Percentiles rank a stretch among this genome's conserved stretches.
Evolutionary conservation across 1,140 invertebrate species (phyloP).

Genomic region (Drosophila rhopaloa): DNA sequence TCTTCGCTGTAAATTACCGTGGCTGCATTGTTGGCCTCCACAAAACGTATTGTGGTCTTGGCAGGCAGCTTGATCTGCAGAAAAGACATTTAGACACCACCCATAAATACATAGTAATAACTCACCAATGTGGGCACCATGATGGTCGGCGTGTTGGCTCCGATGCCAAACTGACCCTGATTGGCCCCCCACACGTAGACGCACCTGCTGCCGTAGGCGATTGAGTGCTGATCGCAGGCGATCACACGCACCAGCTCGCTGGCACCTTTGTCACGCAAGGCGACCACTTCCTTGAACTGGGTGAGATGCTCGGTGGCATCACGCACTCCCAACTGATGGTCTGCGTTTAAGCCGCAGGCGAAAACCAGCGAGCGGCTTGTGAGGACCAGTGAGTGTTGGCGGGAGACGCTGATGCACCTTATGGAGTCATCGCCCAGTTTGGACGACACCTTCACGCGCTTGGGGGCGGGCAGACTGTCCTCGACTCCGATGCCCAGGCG

Average conservation of each 20-base stretch:
- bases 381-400: conserved; percentile 88
- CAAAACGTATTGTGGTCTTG: conserved; percentile 62
- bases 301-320: conserved; percentile 85
- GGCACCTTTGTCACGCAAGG: conserved; percentile 64
- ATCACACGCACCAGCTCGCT: conserved; percentile 61
- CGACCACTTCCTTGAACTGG: conserved; percentile 85
- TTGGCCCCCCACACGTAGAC: conserved; percentile 89
- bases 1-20: conserved; percentile 71
- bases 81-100: not conserved
- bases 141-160: conserved; percentile 48
- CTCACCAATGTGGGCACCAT: conserved; percentile 79
- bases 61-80: conserved; percentile 66
- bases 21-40: conserved; percentile 76
- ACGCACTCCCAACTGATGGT: conserved; percentile 87
- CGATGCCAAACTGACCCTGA: conserved; percentile 89
- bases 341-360: conserved; percentile 88
- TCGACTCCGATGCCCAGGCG: conserved; percentile 87
- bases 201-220: conserved; percentile 86
- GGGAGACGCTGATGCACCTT: conserved; percentile 84
- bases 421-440: conserved; percentile 82
- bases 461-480: conserved; percentile 86
- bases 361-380: conserved; percentile 86
- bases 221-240: conserved; percentile 87
- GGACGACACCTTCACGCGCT: conserved; percentile 85
- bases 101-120: not conserved